A percentile compares a stretch with the other conserved stretches of the same genome.
These are phyloP conservation scores for Drosophila stalkeri DNA, from an alignment of 2,888 invertebrate genomes.

Conservation along the genomic window DNA sequence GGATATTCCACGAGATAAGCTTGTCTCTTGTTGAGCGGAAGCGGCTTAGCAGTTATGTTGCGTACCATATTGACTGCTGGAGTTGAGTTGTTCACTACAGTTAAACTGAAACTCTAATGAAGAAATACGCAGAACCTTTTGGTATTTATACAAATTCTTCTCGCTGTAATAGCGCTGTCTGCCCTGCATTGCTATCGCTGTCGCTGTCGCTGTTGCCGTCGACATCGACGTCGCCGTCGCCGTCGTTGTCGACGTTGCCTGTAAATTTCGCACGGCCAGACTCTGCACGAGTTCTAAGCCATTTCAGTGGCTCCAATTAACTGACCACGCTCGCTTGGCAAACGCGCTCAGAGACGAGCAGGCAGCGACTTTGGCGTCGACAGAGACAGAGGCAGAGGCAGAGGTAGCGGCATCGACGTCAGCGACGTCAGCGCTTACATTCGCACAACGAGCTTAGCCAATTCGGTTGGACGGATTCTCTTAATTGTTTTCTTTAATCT, in stretches of 20 bases:
- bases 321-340: slow-evolving; percentile 37
- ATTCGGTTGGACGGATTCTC: slow-evolving; percentile 71
- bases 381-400: not conserved
- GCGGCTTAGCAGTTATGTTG: not conserved
- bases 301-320: slow-evolving; percentile 53
- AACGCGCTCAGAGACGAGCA: slow-evolving; percentile 43
- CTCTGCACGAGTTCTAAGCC: slow-evolving; percentile 69
- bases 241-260: slow-evolving; percentile 31
- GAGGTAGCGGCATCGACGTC: not conserved
- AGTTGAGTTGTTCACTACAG: slow-evolving; percentile 78
- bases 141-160: slow-evolving; percentile 82
- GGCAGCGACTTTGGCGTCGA: slow-evolving; percentile 1
- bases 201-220: slow-evolving; percentile 12
- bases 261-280: slow-evolving; percentile 76
- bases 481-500: slow-evolving; percentile 79
- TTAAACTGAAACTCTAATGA: slow-evolving; percentile 81
- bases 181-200: slow-evolving; percentile 14
- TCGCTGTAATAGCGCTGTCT: slow-evolving; percentile 31
- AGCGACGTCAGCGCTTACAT: slow-evolving; percentile 56
- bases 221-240: slow-evolving; percentile 10
- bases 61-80: slow-evolving; percentile 71
- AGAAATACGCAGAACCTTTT: slow-evolving; percentile 78
- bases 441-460: slow-evolving; percentile 59
- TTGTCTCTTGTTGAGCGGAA: not conserved
- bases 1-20: slow-evolving; percentile 5